Base-by-base conservation (phyloP, 2,888 invertebrate species). In the Plebejus melissa region DNA sequence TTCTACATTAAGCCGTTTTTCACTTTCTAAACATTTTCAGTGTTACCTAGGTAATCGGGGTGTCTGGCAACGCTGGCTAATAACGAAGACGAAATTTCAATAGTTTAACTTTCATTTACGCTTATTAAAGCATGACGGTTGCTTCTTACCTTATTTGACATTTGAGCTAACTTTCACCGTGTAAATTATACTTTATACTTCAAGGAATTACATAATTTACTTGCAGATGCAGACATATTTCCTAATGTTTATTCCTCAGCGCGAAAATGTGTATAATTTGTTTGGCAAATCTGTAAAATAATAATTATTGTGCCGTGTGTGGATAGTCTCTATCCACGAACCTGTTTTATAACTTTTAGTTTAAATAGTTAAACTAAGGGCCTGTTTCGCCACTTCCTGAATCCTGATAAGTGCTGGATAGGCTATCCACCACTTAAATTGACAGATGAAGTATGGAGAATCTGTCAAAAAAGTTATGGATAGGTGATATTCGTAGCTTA, bases 91-190 rank as follows among this genome's bases (percentile, higher is more conserved):
- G 28, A 65, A 65, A 36, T 32, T 32, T 13, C 65, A 65, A 65
- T 65, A 65, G 32, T 36, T 22, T 5, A 65, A 65, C 65, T 65
- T 65, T 65, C 32, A 16, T 65, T 36, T 65, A 65, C 32, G 65
- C 65, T 36, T 65, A 65, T 65, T 65, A 65, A 65, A 36, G 32
- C 65, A 65, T 65, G 32, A 65, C 65, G 65, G 5, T 65, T 60
- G 58, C 9, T 65, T 65, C 16, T 65, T 65, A 1, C 65, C 65
- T 65, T 65, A 65, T 65, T 65, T 65, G 65, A 65, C 65, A 65
- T 65, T 65, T 65, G 32, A 65, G 16, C 32, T 9, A 5, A 65
- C 65, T 65, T 65, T 65, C 32, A 65, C 65, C 5, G 65, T 16
- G 32, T 36, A 22, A 22, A 22, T 22, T 22, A 22, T 22, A 22